Percentiles rank a stretch among this genome's conserved stretches.
Conservation (phyloP, 2,888 invertebrate species). For the Limnephilus marmoratus region DNA sequence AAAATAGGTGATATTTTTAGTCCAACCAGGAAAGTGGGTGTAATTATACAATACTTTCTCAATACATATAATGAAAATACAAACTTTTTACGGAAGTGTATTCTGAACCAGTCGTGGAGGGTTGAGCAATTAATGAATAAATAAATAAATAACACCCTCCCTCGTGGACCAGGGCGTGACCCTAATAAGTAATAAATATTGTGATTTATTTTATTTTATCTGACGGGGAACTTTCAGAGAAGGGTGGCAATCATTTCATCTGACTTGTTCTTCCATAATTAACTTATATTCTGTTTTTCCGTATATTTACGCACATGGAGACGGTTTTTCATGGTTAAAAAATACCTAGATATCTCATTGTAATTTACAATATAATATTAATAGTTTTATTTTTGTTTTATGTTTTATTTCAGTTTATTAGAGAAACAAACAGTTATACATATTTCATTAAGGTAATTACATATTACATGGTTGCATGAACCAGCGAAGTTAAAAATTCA, state of each 20-base stretch:
- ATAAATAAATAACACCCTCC: slow-evolving; percentile 11
- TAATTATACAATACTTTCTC: background rate
- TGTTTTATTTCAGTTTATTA: too few relatives aligned
- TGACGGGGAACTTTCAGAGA: background rate
- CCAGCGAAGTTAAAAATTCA: too few relatives aligned
- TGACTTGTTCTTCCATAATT: background rate
- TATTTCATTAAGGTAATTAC: too few relatives aligned
- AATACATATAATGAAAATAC: background rate
- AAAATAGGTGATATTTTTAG: too few relatives aligned
- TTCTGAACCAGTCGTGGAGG: background rate
- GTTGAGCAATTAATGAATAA: background rate
- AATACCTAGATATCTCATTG: background rate
- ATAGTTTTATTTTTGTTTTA: too few relatives aligned
- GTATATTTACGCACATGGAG: background rate
- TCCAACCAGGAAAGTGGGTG: too few relatives aligned
- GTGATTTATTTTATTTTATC: background rate
- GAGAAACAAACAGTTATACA: too few relatives aligned
- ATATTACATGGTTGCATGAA: too few relatives aligned
- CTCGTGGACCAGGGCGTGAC: background rate
- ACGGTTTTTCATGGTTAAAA: background rate
- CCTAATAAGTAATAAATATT: slow-evolving; percentile 20
- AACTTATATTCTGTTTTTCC: background rate
- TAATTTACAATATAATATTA: too few relatives aligned
- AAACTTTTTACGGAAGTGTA: background rate
- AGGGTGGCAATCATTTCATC: background rate